Conservation (phyloP, 1,140 invertebrate genomes). For the Drosophila arizonae region DNA sequence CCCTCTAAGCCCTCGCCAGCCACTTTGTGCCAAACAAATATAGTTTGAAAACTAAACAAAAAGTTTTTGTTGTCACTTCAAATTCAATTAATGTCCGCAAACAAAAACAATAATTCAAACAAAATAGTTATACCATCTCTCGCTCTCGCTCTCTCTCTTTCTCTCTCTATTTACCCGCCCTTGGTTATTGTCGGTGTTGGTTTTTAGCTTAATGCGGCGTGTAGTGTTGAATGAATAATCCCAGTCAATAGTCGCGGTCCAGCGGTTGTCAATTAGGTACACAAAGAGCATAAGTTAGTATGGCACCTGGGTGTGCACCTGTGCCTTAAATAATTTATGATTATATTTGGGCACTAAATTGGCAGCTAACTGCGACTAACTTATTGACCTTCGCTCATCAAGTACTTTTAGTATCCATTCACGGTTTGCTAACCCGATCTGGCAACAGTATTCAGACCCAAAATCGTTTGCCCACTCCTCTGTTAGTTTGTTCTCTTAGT, state of each 20-base stretch:
- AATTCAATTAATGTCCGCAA: slow-evolving; percentile 74
- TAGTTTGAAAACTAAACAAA: slow-evolving; percentile 46
- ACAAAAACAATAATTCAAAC: slow-evolving; percentile 74
- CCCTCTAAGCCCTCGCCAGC: slow-evolving; percentile 53
- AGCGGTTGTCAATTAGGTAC: slow-evolving; percentile 33
- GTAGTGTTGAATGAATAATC: slow-evolving; percentile 44
- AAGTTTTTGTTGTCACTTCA: slow-evolving; percentile 72
- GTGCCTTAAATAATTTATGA: neutral
- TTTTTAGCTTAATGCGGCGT: slow-evolving; percentile 36
- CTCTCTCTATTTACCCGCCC: slow-evolving; percentile 33
- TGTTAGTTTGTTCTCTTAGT: slow-evolving; percentile 32
- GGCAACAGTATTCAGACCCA: neutral
- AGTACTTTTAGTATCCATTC: slow-evolving; percentile 32
- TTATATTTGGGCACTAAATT: slow-evolving; percentile 3
- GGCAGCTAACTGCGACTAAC: slow-evolving; percentile 24
- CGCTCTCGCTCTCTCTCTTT: slow-evolving; percentile 38
- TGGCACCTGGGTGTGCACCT: neutral
- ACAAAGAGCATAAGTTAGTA: slow-evolving; percentile 1
- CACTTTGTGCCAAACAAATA: slow-evolving; percentile 49
- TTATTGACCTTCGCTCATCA: slow-evolving; percentile 21
- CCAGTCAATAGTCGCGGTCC: slow-evolving; percentile 8
- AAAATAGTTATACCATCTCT: slow-evolving; percentile 61
- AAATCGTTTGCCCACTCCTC: slow-evolving; percentile 1
- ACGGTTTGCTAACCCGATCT: slow-evolving; percentile 28
- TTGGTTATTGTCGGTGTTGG: slow-evolving; percentile 71